Evolutionary conservation across 2,888 invertebrate genomes (phyloP), one percentile per base, ranked within the genome.

Genomic region (Cheilosia pagana): DNA sequence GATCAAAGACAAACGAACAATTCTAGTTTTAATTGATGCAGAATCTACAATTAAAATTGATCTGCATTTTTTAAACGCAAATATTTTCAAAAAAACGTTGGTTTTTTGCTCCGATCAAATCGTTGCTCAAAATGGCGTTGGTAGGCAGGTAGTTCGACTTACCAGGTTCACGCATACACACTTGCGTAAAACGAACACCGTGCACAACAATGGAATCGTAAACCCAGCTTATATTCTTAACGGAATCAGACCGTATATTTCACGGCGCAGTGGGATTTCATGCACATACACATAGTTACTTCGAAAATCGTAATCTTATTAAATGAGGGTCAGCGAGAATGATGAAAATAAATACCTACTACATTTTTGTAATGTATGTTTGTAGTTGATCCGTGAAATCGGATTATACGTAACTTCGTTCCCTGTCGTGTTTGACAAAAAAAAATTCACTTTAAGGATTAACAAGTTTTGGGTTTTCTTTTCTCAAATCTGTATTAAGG

Each of bases 291-390:
- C 31, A 35, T 3, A 48, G 19, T 35, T 25, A 12, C 45, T 63
- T 48, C 5, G 48, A 50, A 41, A 59, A 25, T 59, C 57, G 19
- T 63, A 63, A 62, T 63, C 62, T 48, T 63, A 45, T 63, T 63
- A 63, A 10, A 35, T 48, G 43, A 50, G 31, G 48, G 48, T 23
- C 48, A 63, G 4, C 31, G 3, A 2, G 16, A 12, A 31, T 14
- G 14, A 16, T 28, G 5, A 23, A 35, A 12, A 35, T 4, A 35
- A 35, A 12, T 4, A 12, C 12, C 12, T 12, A 4, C 35, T 35
- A 35, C 12, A 35, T 8, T 28, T 8, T 8, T 28, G n/a, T 25
- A 25, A 12, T 31, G 21, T 31, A 48, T 7, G 62, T 4, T 48
- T 31, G 25, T 23, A 35, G 21, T 21, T 48, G 43, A 19, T 48